phyloP scores from a whole-genome alignment of 1,140 invertebrate genomes.

The Teleogryllus occipitalis region DNA sequence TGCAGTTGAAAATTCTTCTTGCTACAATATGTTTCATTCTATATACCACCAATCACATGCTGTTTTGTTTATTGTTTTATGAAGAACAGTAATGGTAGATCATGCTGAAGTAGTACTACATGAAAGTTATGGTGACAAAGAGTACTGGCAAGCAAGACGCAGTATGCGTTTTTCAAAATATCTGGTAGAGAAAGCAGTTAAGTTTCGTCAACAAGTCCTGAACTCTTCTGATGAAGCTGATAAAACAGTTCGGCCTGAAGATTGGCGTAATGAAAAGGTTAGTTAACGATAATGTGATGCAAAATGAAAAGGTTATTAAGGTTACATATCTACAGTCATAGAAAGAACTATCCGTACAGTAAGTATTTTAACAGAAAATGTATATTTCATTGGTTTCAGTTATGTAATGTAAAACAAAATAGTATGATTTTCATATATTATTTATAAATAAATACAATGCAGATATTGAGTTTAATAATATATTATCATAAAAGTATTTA shows the following conservation, averaged over 20 bases:
- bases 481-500: too few relatives aligned
- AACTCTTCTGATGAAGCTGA: constrained; percentile 59
- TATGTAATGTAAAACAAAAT: not conserved
- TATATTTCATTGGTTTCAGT: not conserved
- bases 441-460: not conserved
- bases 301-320: not conserved
- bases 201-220: constrained; percentile 59
- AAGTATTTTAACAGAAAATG: not conserved
- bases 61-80: not conserved
- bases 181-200: constrained; percentile 57
- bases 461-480: not conserved
- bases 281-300: not conserved
- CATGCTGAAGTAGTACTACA: constrained; percentile 85
- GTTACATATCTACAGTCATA: too few relatives aligned
- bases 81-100: constrained; percentile 66
- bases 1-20: too few relatives aligned
- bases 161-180: constrained; percentile 81
- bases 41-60: too few relatives aligned
- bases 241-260: constrained; percentile 42
- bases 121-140: constrained; percentile 68
- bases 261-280: constrained; percentile 59
- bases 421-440: not conserved
- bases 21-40: too few relatives aligned
- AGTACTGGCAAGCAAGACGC: constrained; percentile 79
- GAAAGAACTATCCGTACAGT: too few relatives aligned